A percentile compares a stretch with the other conserved stretches of the same genome.
Evolutionary conservation across 2,888 invertebrate species (phyloP).

Genomic region (Pseudanteris insignis): DNA sequence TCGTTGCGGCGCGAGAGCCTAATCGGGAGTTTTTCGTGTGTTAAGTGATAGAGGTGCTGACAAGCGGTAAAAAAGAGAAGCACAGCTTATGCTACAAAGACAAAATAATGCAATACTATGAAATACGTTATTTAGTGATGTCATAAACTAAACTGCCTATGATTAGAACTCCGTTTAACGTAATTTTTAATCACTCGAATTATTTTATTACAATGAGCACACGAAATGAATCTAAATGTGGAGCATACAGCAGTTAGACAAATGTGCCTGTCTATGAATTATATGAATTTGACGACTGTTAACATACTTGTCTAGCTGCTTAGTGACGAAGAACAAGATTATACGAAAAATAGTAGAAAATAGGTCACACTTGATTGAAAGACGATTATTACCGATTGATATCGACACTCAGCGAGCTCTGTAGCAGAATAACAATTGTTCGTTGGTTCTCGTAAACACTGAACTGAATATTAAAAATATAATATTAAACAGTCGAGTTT

Average conservation of each 20-base stretch:
- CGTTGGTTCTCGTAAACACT: constrained; percentile 1
- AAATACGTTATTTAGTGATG: neutral
- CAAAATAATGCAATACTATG: constrained; percentile 28
- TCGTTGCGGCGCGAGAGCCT: constrained; percentile 32
- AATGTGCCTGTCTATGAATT: too few relatives aligned
- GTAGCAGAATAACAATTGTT: neutral
- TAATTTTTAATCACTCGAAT: too few relatives aligned
- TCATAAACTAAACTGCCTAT: neutral
- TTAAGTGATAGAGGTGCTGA: constrained; percentile 31
- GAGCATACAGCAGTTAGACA: too few relatives aligned
- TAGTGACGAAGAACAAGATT: too few relatives aligned
- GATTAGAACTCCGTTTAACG: neutral
- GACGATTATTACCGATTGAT: constrained; percentile 18
- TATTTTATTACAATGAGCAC: too few relatives aligned
- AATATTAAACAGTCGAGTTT: neutral
- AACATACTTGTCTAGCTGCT: too few relatives aligned
- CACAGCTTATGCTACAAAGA: constrained; percentile 41
- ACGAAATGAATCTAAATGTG: too few relatives aligned
- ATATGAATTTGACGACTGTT: too few relatives aligned
- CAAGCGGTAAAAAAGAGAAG: constrained; percentile 44
- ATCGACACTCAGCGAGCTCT: neutral
- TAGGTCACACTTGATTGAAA: constrained; percentile 6
- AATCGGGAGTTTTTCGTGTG: constrained; percentile 33
- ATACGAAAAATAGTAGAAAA: neutral
- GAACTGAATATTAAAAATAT: too few relatives aligned